Conservation (phyloP, 2,113 vertebrate genomes). For the Brachyhypopomus occidentalis region DNA sequence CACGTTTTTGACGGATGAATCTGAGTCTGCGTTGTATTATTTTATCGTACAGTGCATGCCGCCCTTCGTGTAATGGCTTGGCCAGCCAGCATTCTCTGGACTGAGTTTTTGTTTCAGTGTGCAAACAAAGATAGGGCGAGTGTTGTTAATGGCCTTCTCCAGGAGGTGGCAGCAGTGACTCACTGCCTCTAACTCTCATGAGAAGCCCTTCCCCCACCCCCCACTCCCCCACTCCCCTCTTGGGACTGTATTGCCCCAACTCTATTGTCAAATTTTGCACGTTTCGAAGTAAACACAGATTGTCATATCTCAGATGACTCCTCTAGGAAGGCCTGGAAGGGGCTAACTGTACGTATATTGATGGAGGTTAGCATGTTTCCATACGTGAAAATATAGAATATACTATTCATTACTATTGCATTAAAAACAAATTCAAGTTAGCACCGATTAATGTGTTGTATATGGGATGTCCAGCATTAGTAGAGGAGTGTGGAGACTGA, state of each 20-base stretch:
- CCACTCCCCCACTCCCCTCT: background rate
- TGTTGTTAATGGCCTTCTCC: slow-evolving; percentile 16
- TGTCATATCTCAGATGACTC: background rate
- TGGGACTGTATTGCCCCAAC: no score
- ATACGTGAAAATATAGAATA: background rate
- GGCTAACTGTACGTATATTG: background rate
- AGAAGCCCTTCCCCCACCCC: no score
- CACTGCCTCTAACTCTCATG: background rate
- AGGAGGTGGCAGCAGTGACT: slow-evolving; percentile 44
- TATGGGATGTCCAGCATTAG: background rate
- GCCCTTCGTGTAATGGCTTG: no score
- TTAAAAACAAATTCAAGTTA: background rate
- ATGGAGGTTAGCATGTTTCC: background rate
- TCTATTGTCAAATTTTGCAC: no score
- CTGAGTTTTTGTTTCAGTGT: no score
- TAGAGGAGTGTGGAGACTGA: background rate
- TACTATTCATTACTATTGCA: background rate
- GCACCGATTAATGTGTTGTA: background rate
- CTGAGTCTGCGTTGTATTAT: no score
- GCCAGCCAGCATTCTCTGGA: no score
- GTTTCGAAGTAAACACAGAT: no score
- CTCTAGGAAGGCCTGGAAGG: background rate
- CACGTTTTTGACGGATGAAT: no score
- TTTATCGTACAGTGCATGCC: no score
- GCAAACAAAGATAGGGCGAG: background rate